Evolutionary conservation across 2,888 invertebrate genomes (phyloP), one percentile per base, ranked within the genome.

Genomic region (Himalopsyche tibetana): DNA sequence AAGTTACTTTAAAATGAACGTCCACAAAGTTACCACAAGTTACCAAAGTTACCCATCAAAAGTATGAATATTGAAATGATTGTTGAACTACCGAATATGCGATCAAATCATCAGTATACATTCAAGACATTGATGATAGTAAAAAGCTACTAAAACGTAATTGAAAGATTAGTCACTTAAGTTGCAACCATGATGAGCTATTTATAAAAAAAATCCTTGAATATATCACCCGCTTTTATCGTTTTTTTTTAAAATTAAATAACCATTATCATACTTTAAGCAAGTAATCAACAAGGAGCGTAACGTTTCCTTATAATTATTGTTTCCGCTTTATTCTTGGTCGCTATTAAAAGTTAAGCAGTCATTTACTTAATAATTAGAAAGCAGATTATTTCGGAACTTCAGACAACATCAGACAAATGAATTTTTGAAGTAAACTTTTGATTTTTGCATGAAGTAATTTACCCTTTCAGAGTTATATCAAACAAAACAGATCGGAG

Each of bases 301-400:
- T 63, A 63, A 19, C 4, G 63, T 63, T 19, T n/a, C 9, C 19
- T 63, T 63, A 28, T 63, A 63, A 63, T 63, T 63, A 63, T 63
- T 63, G 63, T 28, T 19, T 8, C 6, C 63, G 28, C 19, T 63
- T 63, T 63, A 63, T 63, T 19, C 11, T 63, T 63, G 63, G 28
- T 63, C 63, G 63, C 63, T 63, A 63, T 63, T 63, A 63, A 63
- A 63, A 63, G 63, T 63, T 63, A 19, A 63, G n/a, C 63, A 63
- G 63, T 28, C 63, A 63, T 63, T 63, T 63, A 63, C 63, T 63
- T 19, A 28, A 63, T 63, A 63, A 63, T 63, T 63, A 63, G 63
- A 63, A 63, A 63, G 63, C 63, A 63, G 63, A 63, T 63, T 63
- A 63, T 63, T 63, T 63, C 28, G 2, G 15, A 63, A 63, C 19